Percentiles rank a stretch among this genome's conserved stretches.
Conservation (phyloP, 2,797 vertebrate species). For the Xiphophorus birchmanni region DNA sequence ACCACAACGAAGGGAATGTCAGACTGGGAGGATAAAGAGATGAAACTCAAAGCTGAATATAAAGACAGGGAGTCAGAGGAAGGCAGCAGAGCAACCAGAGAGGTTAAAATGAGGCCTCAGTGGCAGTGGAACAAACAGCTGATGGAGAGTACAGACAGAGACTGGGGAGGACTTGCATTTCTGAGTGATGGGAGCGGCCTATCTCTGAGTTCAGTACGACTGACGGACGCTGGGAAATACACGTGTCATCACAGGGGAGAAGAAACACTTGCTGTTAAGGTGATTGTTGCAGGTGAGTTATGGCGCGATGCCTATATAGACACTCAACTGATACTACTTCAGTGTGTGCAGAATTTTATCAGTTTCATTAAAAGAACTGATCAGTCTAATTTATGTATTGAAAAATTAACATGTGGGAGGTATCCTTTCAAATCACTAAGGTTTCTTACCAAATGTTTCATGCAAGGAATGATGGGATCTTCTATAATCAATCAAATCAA, state of each 20-base stretch:
- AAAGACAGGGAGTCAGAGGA: slow-evolving; percentile 42
- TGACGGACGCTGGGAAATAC: slow-evolving; percentile 81
- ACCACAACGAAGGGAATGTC: background rate
- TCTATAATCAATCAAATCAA: background rate
- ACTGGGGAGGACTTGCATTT: slow-evolving; percentile 13
- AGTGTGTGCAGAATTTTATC: background rate
- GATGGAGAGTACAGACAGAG: slow-evolving; percentile 24
- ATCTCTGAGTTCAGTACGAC: slow-evolving; percentile 53
- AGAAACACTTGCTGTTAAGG: slow-evolving; percentile 61
- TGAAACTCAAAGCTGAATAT: slow-evolving; percentile 31
- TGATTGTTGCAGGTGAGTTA: slow-evolving; percentile 82
- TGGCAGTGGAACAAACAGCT: slow-evolving; percentile 67
- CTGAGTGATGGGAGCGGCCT: slow-evolving; percentile 41
- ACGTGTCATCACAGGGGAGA: slow-evolving; percentile 70
- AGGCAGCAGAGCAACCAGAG: slow-evolving; percentile 44
- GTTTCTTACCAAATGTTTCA: background rate
- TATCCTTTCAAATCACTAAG: background rate
- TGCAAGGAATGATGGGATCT: background rate
- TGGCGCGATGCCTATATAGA: too few relatives aligned
- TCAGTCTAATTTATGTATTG: background rate
- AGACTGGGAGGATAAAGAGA: slow-evolving; percentile 12
- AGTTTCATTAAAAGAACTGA: background rate
- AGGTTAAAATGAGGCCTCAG: slow-evolving; percentile 21
- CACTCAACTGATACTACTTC: background rate
- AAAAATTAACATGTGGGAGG: background rate